phyloP scores from a whole-genome alignment of 2,113 vertebrate genomes.

The Datnioides undecimradiatus region DNA sequence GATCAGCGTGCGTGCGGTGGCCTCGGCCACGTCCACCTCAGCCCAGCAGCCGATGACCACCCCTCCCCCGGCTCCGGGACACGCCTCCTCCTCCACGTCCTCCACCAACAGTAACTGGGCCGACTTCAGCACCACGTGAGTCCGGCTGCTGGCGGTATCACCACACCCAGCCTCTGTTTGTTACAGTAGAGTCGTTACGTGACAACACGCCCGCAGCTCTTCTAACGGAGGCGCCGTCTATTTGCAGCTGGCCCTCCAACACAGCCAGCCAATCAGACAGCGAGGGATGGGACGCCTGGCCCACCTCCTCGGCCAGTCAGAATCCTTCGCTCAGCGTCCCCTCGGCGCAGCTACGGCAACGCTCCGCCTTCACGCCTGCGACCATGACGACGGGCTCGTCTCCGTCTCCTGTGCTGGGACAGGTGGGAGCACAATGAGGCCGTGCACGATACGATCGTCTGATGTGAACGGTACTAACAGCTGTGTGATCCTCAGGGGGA shows the following conservation, averaged over 20 bases:
- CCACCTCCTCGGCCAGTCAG: conserved; percentile 86
- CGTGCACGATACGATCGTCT: background rate
- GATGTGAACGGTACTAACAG: rapidly evolving
- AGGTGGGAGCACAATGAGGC: conserved; percentile 76
- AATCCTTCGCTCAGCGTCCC: conserved; percentile 95
- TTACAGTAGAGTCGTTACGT: no score
- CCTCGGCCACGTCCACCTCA: conserved; percentile 72
- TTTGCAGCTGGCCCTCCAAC: conserved; percentile 92
- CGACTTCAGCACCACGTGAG: conserved; percentile 98
- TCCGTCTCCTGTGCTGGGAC: conserved; percentile 95
- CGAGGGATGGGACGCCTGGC: conserved; percentile 97
- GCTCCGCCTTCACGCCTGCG: conserved; percentile 97
- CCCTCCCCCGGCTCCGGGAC: conserved; percentile 73
- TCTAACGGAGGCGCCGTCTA: background rate
- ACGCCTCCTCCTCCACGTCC: conserved; percentile 77
- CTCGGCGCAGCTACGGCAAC: conserved; percentile 90
- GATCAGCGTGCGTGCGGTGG: conserved; percentile 82
- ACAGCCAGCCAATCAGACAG: conserved; percentile 87
- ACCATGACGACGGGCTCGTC: conserved; percentile 95
- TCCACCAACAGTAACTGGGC: conserved; percentile 95
- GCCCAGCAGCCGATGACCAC: conserved; percentile 71
- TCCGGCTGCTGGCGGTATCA: background rate
- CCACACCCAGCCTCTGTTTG: no score
- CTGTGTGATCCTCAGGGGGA: conserved; percentile 87
- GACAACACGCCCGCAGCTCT: no score